Conservation (phyloP, 2,888 invertebrate genomes). For the Acleris laterana region DNA sequence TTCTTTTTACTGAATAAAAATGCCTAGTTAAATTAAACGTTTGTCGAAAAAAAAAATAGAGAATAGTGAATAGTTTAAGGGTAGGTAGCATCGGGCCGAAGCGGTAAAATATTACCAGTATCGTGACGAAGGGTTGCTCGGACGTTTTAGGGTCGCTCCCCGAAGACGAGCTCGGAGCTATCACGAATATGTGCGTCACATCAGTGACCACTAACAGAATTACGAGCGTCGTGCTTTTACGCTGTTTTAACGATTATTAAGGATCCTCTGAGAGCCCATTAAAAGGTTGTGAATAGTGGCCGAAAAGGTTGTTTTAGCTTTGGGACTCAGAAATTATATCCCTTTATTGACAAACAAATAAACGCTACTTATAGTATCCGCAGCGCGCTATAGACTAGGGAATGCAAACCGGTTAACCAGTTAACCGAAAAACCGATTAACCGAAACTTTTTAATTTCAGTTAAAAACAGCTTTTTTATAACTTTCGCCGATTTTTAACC, state of each 20-base stretch:
- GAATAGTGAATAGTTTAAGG: background rate
- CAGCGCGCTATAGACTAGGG: too few species aligned
- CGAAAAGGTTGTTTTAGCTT: too few species aligned
- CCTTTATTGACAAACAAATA: too few species aligned
- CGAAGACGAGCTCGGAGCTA: conserved; percentile 60
- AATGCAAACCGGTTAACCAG: too few species aligned
- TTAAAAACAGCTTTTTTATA: too few species aligned
- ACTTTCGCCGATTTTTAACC: too few species aligned
- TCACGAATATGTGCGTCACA: conserved; percentile 67
- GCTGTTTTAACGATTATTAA: conserved; percentile 60
- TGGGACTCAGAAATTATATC: too few species aligned
- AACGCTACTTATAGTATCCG: too few species aligned
- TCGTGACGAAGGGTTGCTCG: conserved; percentile 70
- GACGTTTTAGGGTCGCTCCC: conserved; percentile 67
- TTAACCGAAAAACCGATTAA: too few species aligned
- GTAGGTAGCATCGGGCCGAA: conserved; percentile 42
- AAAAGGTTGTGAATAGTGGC: conserved; percentile 18
- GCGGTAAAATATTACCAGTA: conserved; percentile 63
- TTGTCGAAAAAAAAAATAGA: conserved; percentile 18
- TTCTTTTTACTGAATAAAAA: background rate
- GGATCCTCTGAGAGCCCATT: conserved; percentile 46
- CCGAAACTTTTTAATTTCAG: too few species aligned
- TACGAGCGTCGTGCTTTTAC: conserved; percentile 64
- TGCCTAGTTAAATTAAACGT: conserved; percentile 17
- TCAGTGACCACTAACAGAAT: conserved; percentile 67